Conservation (phyloP, 2,113 vertebrate species). For the Smithornis capensis region DNA sequence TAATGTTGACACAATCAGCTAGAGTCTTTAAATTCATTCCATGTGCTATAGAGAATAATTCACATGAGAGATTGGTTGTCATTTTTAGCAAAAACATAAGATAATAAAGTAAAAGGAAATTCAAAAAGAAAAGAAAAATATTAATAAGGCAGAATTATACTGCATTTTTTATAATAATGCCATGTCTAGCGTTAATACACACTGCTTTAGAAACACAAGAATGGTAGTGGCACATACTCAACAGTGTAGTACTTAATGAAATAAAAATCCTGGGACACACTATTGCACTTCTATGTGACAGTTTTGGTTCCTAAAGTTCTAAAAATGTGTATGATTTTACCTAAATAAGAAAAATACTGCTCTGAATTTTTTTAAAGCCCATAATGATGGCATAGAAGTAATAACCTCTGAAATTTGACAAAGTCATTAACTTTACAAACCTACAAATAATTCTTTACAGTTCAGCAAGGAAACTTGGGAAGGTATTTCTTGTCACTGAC, state of each 20-base stretch:
- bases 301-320: background rate
- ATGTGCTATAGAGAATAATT: background rate
- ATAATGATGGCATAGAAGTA: background rate
- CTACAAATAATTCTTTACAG: background rate
- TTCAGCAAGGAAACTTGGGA: background rate
- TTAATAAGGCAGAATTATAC: background rate
- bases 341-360: background rate
- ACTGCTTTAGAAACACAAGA: background rate
- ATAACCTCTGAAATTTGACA: background rate
- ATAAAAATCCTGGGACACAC: background rate
- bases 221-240: background rate
- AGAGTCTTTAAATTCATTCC: slow-evolving; percentile 44
- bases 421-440: background rate
- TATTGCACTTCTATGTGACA: background rate
- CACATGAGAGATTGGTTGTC: background rate
- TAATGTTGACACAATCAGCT: slow-evolving; percentile 21
- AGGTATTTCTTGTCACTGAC: background rate
- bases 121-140: background rate
- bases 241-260: background rate
- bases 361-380: background rate
- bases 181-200: background rate
- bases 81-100: slow-evolving; percentile 37
- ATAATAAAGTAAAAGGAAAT: background rate
- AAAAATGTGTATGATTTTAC: background rate
- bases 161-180: background rate